A percentile compares a stretch with the other conserved stretches of the same genome.
phyloP scores from a whole-genome alignment of 2,888 invertebrate genomes.

The Tyria jacobaeae region DNA sequence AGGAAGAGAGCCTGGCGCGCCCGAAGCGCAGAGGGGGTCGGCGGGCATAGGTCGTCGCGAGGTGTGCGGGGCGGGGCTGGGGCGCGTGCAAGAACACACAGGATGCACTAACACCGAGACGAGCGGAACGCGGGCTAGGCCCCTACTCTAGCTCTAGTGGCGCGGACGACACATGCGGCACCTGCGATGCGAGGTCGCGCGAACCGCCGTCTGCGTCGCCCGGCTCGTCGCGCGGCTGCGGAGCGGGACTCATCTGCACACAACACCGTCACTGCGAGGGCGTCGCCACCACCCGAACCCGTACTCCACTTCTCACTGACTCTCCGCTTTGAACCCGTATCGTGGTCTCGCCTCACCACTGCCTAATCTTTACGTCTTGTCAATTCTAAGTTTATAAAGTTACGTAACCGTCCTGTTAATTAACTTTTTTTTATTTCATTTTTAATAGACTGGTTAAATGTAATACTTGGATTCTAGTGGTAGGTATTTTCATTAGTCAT shows the following conservation, averaged over 20 bases:
- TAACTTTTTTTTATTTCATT: conserved; percentile 33
- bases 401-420: conserved; percentile 39
- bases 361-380: conserved; percentile 46
- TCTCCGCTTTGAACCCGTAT: conserved; percentile 72
- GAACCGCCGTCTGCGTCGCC: conserved; percentile 76
- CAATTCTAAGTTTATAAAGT: conserved; percentile 53
- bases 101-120: conserved; percentile 83
- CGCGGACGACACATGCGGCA: conserved; percentile 71
- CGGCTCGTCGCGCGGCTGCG: conserved; percentile 82
- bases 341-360: conserved; percentile 44
- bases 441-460: conserved; percentile 29
- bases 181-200: conserved; percentile 84
- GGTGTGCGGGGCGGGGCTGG: conserved; percentile 68
- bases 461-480: conserved; percentile 27
- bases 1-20: conserved; percentile 88
- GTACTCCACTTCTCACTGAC: conserved; percentile 84
- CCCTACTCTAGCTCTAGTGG: conserved; percentile 73
- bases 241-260: conserved; percentile 85
- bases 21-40: conserved; percentile 73
- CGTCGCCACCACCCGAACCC: conserved; percentile 76
- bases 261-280: conserved; percentile 82
- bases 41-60: conserved; percentile 70
- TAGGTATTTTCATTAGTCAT: conserved; percentile 43
- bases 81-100: conserved; percentile 73
- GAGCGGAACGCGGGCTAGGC: conserved; percentile 77